Base-by-base conservation (phyloP, 1,140 invertebrate genomes). In the Oncopeltus fasciatus region DNA sequence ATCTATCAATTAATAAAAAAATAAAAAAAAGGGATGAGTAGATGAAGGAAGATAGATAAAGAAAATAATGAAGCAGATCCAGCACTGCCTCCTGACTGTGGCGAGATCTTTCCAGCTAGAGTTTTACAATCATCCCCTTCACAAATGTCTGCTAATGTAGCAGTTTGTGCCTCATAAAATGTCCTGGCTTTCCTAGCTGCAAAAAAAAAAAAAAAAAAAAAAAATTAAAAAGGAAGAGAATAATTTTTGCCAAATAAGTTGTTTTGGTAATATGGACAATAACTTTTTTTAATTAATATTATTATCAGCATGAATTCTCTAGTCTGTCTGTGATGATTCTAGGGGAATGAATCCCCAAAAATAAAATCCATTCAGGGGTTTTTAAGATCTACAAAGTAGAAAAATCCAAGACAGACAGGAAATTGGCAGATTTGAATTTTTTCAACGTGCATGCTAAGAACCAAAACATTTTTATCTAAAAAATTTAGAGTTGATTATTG, bases 131-230 rank as follows among this genome's bases (percentile, higher is more conserved):
- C 83, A 57, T 83, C 80, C 16, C 79, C 79, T 64, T 88, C 84
- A 65, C 87, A 90, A 64, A 89, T 83, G 68, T 88, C 86, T 71
- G 87, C 89, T 27, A 87, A 72, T 3, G 79, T 84, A 0, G 84
- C 77, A 65, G 74, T 79, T 63, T 77, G 77, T n/a, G 85, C 79
- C 68, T 83, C 77, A 70, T 90, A 90, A 71, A 90, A 90, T 66
- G 83, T 80, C 63, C 86, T 75, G n/a, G 86, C 85, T 70, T 80
- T 76, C 67, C 84, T 80, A 43, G 81, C 85, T 88, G 65, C 24
- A 73, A 66, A 47, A 59, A 49, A 12, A 18, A 63, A 16, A 56
- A 67, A 47, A 62, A 49, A 1, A 14, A 44, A 8, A 58, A 11
- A 3, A 8, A 58, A 33, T 14, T 33, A 58, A 58, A 9, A 21